Base-by-base conservation (phyloP, 2,888 invertebrate species). In the Cinara cedri region DNA sequence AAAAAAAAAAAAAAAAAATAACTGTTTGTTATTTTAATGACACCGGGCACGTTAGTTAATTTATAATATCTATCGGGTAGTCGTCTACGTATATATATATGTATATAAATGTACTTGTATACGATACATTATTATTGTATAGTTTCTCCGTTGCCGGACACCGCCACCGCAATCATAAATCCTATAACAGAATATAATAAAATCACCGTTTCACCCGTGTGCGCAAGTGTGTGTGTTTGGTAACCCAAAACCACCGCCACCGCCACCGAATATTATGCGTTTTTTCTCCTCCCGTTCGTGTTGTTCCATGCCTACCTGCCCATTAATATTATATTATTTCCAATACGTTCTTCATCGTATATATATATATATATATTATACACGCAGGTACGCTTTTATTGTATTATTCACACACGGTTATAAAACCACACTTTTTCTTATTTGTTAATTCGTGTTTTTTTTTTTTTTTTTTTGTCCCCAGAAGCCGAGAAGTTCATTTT, bases 161-260 rank as follows among this genome's bases (percentile, higher is more conserved):
- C 55, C n/a, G n/a, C n/a, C n/a, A n/a, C n/a, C n/a, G 21, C 55
- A 44, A 71, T 71, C 71, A 71, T 71, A 71, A 71, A 71, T 71
- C 55, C 55, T 71, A n/a, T n/a, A 11, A 55, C 54, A 42, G 71
- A 42, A 16, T 55, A 71, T 55, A 55, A 71, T 71, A 71, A 55
- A 71, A 71, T 55, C 71, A 55, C 26, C 68, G 26, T 68, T 60
- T 70, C 70, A 54, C 70, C 19, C 19, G 51, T 70, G 54, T n/a
- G n/a, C n/a, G n/a, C n/a, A n/a, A n/a, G n/a, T n/a, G n/a, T n/a
- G n/a, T n/a, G n/a, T n/a, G n/a, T n/a, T n/a, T n/a, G n/a, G n/a
- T 54, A 70, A 70, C 54, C 70, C 51, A 54, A 70, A n/a, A n/a
- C n/a, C n/a, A n/a, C n/a, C n/a, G n/a, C n/a, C n/a, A 70, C 34